Evolutionary conservation across 2,888 invertebrate genomes (phyloP).

Genomic region (Oscheius sp.): DNA sequence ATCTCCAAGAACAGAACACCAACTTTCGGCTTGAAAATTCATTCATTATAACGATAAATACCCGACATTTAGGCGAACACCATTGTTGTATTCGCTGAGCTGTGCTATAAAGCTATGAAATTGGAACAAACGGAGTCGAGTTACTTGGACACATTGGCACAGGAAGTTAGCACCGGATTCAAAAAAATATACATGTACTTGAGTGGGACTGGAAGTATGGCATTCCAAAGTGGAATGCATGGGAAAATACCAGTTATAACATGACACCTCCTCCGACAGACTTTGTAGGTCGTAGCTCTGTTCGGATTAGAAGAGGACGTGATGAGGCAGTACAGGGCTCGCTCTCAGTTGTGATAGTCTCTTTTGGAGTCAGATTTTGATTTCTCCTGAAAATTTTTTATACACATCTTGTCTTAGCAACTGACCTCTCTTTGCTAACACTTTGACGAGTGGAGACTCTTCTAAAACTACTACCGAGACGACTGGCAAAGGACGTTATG

Average conservation of each 20-base stretch:
- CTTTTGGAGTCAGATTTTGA: not conserved
- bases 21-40: not conserved
- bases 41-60: conserved; percentile 11
- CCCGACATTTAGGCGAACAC: conserved; percentile 29
- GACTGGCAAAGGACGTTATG: conserved; percentile 59
- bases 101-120: conserved; percentile 20
- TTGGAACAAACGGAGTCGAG: not conserved
- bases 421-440: conserved; percentile 50
- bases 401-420: too few species aligned
- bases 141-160: not conserved
- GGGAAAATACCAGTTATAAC: conserved; percentile 25
- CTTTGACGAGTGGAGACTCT: conserved; percentile 49
- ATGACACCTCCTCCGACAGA: conserved; percentile 42
- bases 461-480: conserved; percentile 52
- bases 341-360: conserved; percentile 20
- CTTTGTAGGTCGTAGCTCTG: conserved; percentile 47
- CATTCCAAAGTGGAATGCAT: conserved; percentile 14
- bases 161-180: conserved; percentile 19
- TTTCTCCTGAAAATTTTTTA: not conserved
- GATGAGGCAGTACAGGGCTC: conserved; percentile 52
- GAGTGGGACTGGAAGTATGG: not conserved
- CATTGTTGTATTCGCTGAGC: conserved; percentile 21
- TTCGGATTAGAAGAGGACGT: conserved; percentile 55
- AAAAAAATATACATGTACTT: conserved; percentile 9
- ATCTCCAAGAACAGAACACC: conserved; percentile 6